A percentile compares a stretch with the other conserved stretches of the same genome.
These are phyloP conservation scores for Ciona savignyi DNA, from an alignment of 23 tunicate species.

Conservation along the genomic window DNA sequence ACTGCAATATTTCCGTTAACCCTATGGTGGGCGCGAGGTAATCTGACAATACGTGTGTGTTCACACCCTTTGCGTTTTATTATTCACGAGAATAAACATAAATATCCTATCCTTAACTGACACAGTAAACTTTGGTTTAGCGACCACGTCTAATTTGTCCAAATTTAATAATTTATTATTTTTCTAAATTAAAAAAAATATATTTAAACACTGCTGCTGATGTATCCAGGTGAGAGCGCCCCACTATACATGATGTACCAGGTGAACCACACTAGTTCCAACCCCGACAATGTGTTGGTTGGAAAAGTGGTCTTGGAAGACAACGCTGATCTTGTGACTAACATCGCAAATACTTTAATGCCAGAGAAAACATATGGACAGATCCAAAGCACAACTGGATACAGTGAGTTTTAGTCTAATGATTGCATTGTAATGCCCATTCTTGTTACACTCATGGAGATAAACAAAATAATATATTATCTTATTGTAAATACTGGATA, in stretches of 20 bases:
- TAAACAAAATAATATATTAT: too few species aligned
- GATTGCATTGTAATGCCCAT: background rate
- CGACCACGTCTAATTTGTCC: too few species aligned
- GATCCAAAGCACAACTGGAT: slow-evolving; percentile 35
- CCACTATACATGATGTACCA: slow-evolving; percentile 31
- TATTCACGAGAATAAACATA: too few species aligned
- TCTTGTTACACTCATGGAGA: background rate
- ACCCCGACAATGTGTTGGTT: slow-evolving; percentile 9
- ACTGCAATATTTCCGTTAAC: too few species aligned
- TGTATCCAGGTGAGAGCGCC: slow-evolving; percentile 37
- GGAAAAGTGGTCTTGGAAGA: slow-evolving; percentile 13
- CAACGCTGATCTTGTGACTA: slow-evolving; percentile 22
- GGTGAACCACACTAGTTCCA: slow-evolving; percentile 21
- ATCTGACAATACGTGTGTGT: background rate
- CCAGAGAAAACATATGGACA: slow-evolving; percentile 28
- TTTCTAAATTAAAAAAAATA: background rate
- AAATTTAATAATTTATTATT: too few species aligned
- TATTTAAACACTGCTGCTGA: background rate
- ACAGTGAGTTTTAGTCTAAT: slow-evolving; percentile 36
- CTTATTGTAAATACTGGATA: too few species aligned
- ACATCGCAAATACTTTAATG: slow-evolving; percentile 19
- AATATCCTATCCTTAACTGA: too few species aligned
- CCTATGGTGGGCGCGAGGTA: background rate
- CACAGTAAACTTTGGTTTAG: too few species aligned
- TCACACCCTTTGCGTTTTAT: too few species aligned